Conservation (phyloP, 2,888 invertebrate genomes). For the Acanthosepion esculentum region DNA sequence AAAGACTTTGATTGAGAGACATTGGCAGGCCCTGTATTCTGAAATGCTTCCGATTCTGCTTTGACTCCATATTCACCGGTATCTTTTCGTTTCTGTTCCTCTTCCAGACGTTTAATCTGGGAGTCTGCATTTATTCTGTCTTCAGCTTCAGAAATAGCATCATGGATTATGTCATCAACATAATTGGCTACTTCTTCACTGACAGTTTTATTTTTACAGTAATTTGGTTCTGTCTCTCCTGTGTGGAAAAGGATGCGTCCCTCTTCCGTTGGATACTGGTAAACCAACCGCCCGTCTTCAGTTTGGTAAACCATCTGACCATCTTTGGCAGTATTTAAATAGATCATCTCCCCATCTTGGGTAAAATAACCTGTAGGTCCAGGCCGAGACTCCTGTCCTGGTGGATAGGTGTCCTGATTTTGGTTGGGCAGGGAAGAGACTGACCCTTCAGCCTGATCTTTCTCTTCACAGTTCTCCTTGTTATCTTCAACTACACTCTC, state of each 20-base stretch:
- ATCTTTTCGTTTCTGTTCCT: neutral
- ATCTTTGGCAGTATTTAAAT: neutral
- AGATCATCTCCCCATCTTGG: constrained; percentile 39
- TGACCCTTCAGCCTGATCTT: neutral
- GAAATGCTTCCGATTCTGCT: neutral
- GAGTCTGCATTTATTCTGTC: neutral
- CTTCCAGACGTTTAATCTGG: neutral
- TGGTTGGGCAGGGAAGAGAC: neutral
- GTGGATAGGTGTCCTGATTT: constrained; percentile 46
- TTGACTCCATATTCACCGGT: neutral
- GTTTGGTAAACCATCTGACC: constrained; percentile 42
- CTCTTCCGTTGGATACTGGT: neutral
- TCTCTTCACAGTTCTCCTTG: neutral
- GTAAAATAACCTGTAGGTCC: neutral
- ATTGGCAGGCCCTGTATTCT: neutral
- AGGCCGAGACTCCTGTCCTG: constrained; percentile 48
- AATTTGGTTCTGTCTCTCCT: neutral
- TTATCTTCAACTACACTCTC: neutral
- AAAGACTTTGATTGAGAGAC: neutral
- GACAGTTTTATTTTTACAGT: neutral
- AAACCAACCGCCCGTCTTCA: neutral
- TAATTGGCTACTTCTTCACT: neutral
- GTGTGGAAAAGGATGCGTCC: neutral
- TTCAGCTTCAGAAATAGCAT: neutral
- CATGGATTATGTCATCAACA: neutral